Evolutionary conservation across 92 coral and sea anemone species (phyloP), one percentile per base, ranked within the genome.

Genomic region (Desmophyllum pertusum): DNA sequence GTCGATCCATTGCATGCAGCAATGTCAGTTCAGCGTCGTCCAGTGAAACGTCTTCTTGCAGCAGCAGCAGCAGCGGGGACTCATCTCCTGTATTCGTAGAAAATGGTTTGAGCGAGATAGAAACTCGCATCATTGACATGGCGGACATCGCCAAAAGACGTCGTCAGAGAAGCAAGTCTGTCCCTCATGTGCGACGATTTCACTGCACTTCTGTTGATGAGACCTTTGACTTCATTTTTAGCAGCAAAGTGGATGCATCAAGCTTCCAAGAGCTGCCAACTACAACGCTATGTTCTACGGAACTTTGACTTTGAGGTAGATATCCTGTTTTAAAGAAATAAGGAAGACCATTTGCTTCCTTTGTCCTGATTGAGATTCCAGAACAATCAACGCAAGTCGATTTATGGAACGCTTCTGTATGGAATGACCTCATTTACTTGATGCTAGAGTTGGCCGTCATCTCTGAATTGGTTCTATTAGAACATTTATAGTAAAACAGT

Each of bases 231-330:
- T 73, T 71, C 14, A 41, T 0, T 29, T 36, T 81, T 13, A 70
- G 46, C 21, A 55, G 59, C 52, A 82, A 82, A 55, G 13, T 82
- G 30, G 86, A 82, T 82, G 86, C 86, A 0, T 25, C 53, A 55
- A 82, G 86, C 79, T 82, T 82, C 59, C 86, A 82, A 62, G 86
- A 82, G 9, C 43, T 82, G 41, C 86, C 79, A 13, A 69, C 86
- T 30, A 82, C 86, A 27, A 82, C 79, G 18, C 59, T 82, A 10
- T 82, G 86, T 55, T 82, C 86, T 17, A 82, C 86, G 63, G 86
- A 82, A 33, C 86, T 82, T 82, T 82, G 79, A 82, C 27, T 30
- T 30, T 31, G 23, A 4, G 73, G 73, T 27, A 67, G 27, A 3
- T 2, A 67, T 23, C 27, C 29, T 38, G 1, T 29, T 38, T 36